Conservation (phyloP, 2,113 vertebrate genomes). For the Leucopternis melanops region DNA sequence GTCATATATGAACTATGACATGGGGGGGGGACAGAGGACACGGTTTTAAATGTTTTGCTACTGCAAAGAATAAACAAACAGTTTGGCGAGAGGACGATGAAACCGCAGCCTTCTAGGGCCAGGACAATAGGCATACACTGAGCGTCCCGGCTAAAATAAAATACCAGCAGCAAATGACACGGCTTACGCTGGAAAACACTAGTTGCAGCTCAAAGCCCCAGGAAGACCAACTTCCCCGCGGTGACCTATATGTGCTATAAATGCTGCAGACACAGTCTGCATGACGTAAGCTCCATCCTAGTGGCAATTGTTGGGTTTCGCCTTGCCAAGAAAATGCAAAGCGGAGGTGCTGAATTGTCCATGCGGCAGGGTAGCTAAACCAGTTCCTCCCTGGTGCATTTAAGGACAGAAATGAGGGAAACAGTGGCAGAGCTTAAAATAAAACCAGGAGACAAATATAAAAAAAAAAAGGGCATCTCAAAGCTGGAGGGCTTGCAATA, state of each 20-base stretch:
- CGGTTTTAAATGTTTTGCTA: background rate
- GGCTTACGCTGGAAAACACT: background rate
- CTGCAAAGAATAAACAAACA: background rate
- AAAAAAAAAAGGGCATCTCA: background rate
- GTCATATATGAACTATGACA: background rate
- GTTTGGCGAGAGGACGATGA: background rate
- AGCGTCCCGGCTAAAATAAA: background rate
- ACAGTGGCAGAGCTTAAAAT: conserved; percentile 40
- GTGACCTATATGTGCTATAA: conserved; percentile 55
- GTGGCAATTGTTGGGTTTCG: conserved; percentile 26
- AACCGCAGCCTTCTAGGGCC: background rate
- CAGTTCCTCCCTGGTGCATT: conserved; percentile 48
- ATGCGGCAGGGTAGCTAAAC: background rate
- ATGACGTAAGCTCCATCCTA: conserved; percentile 38
- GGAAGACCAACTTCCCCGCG: conserved; percentile 15
- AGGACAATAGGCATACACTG: background rate
- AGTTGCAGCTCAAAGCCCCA: conserved; percentile 10
- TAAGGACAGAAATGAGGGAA: conserved; percentile 53
- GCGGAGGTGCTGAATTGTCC: conserved; percentile 53
- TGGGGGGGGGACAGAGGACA: background rate
- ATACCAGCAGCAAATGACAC: background rate
- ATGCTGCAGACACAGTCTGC: conserved; percentile 21
- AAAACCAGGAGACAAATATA: conserved; percentile 18
- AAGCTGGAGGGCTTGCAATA: background rate
- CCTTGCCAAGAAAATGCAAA: conserved; percentile 38